Evolutionary conservation across 2,113 vertebrate genomes (phyloP).

Genomic region (Crotalus helleri): DNA sequence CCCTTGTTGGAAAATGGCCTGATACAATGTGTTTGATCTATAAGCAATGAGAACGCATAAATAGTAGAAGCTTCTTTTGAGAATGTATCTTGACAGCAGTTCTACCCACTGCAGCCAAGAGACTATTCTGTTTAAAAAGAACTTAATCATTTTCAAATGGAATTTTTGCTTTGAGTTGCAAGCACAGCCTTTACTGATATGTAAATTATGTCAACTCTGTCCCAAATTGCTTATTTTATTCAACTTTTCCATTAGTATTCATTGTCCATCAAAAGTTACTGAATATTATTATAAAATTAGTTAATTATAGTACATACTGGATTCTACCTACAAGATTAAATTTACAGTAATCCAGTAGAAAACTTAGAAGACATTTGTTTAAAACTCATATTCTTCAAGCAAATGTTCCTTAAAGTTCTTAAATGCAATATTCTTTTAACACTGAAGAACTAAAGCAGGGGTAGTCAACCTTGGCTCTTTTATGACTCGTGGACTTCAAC

Average conservation of each 20-base stretch:
- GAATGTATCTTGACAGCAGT: neutral
- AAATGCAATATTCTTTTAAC: constrained; percentile 31
- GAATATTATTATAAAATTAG: constrained; percentile 48
- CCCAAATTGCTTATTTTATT: neutral
- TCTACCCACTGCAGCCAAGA: neutral
- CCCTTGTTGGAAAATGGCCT: neutral
- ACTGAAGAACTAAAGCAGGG: neutral
- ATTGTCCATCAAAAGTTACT: constrained; percentile 47
- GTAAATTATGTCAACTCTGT: neutral
- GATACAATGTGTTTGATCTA: neutral
- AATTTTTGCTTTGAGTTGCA: neutral
- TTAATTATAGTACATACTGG: constrained; percentile 66
- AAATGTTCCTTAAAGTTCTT: neutral
- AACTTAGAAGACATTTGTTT: constrained; percentile 64
- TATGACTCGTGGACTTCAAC: too few relatives aligned
- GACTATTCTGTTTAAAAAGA: neutral
- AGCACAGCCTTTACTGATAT: neutral
- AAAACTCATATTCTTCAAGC: constrained; percentile 15
- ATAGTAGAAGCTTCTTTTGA: neutral
- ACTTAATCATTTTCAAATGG: neutral
- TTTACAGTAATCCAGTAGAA: constrained; percentile 36
- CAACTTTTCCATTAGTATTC: constrained; percentile 50
- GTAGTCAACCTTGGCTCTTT: too few relatives aligned
- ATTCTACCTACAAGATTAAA: constrained; percentile 65
- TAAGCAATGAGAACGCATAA: neutral